Percentiles rank a stretch among this genome's conserved stretches.
Evolutionary conservation across 2,888 invertebrate species (phyloP).

Genomic region (Cheilosia vulpina): DNA sequence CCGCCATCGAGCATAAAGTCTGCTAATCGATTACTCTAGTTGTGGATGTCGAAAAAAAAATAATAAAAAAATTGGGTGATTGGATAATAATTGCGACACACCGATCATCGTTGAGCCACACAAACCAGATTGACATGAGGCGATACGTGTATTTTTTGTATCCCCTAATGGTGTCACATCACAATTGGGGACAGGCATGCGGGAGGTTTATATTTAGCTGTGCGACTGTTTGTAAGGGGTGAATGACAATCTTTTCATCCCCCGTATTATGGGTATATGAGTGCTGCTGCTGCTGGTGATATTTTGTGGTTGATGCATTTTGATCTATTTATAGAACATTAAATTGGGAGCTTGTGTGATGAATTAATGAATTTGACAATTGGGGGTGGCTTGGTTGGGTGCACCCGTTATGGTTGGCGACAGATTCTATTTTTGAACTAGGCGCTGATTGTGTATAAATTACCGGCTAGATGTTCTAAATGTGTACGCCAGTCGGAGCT

Average conservation of each 20-base stretch:
- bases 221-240: slow-evolving; percentile 21
- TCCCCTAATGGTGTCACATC: slow-evolving; percentile 18
- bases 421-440: too few species aligned
- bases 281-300: background rate
- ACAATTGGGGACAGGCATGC: slow-evolving; percentile 6
- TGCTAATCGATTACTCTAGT: slow-evolving; percentile 46
- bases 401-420: too few species aligned
- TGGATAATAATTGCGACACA: slow-evolving; percentile 47
- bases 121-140: slow-evolving; percentile 30
- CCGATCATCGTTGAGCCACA: background rate
- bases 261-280: background rate
- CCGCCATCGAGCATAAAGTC: slow-evolving; percentile 16
- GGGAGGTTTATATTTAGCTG: slow-evolving; percentile 23
- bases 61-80: slow-evolving; percentile 26
- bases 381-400: background rate
- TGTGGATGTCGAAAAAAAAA: slow-evolving; percentile 2
- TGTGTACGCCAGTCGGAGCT: too few species aligned
- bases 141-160: slow-evolving; percentile 15
- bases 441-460: too few species aligned
- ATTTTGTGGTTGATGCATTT: slow-evolving; percentile 54
- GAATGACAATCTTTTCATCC: background rate
- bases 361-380: too few species aligned
- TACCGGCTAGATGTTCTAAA: too few species aligned
- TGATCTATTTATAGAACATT: slow-evolving; percentile 55
- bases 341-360: background rate